Conservation (phyloP, 2,888 invertebrate species). For the Drosophila emarginata region DNA sequence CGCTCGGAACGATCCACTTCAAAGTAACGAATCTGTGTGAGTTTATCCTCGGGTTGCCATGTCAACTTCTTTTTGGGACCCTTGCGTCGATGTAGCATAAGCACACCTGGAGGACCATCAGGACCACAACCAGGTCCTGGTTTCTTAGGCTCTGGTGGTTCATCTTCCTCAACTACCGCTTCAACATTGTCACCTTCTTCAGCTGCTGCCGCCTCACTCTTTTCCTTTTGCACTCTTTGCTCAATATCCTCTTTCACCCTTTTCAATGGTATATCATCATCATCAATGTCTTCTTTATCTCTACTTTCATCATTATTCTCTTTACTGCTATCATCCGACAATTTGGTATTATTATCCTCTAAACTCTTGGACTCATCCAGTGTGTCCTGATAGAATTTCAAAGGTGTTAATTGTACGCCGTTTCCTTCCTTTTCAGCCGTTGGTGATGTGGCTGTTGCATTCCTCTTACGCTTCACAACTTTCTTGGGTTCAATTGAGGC, state of each 20-base stretch:
- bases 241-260: slow-evolving; percentile 82
- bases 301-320: slow-evolving; percentile 66
- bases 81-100: slow-evolving; percentile 88
- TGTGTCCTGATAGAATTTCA: slow-evolving; percentile 95
- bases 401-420: slow-evolving; percentile 85
- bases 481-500: slow-evolving; percentile 89
- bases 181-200: slow-evolving; percentile 46
- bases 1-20: slow-evolving; percentile 98
- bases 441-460: slow-evolving; percentile 84
- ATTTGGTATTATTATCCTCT: slow-evolving; percentile 65
- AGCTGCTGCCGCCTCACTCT: slow-evolving; percentile 44
- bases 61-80: slow-evolving; percentile 91
- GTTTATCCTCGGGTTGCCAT: slow-evolving; percentile 91
- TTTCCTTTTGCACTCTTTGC: slow-evolving; percentile 77
- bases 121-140: slow-evolving; percentile 83
- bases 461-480: slow-evolving; percentile 90
- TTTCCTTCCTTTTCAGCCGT: slow-evolving; percentile 85
- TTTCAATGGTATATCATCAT: slow-evolving; percentile 81
- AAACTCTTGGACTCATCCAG: slow-evolving; percentile 84
- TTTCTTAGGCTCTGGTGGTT: slow-evolving; percentile 64
- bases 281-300: slow-evolving; percentile 75
- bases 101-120: slow-evolving; percentile 88
- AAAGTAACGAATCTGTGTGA: slow-evolving; percentile 94
- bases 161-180: slow-evolving; percentile 62
- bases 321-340: slow-evolving; percentile 63